Conservation (phyloP, 2,888 invertebrate species). For the Drosophila multiciliata region DNA sequence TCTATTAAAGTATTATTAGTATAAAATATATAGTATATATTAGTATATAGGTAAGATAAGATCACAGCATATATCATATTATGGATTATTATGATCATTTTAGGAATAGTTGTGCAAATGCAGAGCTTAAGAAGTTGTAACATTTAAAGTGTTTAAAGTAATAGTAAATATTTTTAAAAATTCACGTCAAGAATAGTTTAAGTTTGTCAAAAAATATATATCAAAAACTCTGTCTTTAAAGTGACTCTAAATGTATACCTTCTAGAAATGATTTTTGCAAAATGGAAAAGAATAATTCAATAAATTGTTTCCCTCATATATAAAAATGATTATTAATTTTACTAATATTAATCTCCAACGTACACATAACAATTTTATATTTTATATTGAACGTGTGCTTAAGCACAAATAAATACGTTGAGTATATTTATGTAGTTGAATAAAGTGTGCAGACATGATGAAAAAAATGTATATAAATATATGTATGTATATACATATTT, state of each 20-base stretch:
- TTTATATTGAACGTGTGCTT: not conserved
- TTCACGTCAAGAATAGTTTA: rapidly evolving
- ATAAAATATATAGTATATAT: not conserved
- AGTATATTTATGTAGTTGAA: not conserved
- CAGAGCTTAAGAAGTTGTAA: not conserved
- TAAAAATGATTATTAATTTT: not conserved
- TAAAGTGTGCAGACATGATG: constrained; percentile 4
- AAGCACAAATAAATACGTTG: not conserved
- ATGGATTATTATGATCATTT: too few species aligned
- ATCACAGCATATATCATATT: not conserved
- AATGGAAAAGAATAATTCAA: not conserved
- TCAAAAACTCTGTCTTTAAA: not conserved
- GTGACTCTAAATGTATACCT: not conserved
- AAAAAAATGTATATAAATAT: not conserved
- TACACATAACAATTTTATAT: constrained; percentile 2
- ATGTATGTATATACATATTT: not conserved
- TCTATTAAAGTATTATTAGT: not conserved
- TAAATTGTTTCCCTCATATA: not conserved
- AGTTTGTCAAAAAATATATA: not conserved
- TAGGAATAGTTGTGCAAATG: not conserved
- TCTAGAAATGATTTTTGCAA: not conserved
- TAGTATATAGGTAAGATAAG: too few species aligned
- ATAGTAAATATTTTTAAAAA: not conserved
- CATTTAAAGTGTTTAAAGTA: rapidly evolving
- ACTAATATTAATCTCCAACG: not conserved